phyloP scores from a whole-genome alignment of 2,888 invertebrate species.

The Ormyrus thymus region DNA sequence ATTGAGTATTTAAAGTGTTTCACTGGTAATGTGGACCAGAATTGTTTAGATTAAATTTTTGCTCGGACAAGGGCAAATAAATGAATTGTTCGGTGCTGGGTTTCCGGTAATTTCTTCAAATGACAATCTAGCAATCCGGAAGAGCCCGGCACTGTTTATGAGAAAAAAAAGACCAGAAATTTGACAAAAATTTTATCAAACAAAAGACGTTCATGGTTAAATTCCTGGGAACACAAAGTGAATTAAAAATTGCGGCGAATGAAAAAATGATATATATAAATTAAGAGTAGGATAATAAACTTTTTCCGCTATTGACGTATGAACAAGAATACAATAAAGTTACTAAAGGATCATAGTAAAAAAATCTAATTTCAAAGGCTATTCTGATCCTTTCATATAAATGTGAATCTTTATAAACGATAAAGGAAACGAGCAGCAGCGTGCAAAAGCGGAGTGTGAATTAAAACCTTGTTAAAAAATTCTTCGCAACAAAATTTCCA shows the following conservation, averaged over 20 bases:
- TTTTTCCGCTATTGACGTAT: background rate
- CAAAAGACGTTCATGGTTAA: background rate
- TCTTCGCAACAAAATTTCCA: slow-evolving; percentile 11
- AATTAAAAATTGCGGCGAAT: background rate
- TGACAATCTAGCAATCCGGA: slow-evolving; percentile 36
- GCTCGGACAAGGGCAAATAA: slow-evolving; percentile 11
- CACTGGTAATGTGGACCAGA: too few relatives aligned
- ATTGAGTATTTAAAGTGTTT: too few relatives aligned
- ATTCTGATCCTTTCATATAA: slow-evolving; percentile 11
- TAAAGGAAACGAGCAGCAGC: background rate
- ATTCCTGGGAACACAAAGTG: slow-evolving; percentile 2
- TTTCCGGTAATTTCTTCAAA: slow-evolving; percentile 45
- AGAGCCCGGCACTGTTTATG: slow-evolving; percentile 46
- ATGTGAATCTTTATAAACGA: slow-evolving; percentile 19
- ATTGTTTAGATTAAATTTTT: slow-evolving; percentile 2
- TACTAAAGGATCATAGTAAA: background rate
- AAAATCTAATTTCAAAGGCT: too few relatives aligned
- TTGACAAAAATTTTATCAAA: background rate
- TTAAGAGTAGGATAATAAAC: background rate
- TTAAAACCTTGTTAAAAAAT: slow-evolving; percentile 18
- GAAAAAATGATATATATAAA: background rate
- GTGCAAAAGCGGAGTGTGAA: background rate
- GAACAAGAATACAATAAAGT: slow-evolving; percentile 7
- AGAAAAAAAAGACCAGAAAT: slow-evolving; percentile 19
- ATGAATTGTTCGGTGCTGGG: slow-evolving; percentile 43